Conservation (phyloP, 2,797 vertebrate genomes). For the Poeciliopsis turneri region DNA sequence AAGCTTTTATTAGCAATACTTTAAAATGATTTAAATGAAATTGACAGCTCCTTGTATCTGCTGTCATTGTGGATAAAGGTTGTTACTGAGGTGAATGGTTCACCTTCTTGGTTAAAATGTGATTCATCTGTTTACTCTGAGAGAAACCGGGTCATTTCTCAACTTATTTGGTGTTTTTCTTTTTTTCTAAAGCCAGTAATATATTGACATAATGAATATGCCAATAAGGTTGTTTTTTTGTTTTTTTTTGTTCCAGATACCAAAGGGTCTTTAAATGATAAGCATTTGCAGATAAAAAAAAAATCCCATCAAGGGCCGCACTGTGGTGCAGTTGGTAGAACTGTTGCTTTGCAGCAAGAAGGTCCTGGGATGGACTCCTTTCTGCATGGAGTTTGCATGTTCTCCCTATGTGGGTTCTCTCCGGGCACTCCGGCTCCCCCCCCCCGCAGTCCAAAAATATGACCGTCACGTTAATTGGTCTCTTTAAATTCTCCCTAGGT, state of each 20-base stretch:
- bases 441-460: too few species aligned
- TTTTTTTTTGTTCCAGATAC: background rate
- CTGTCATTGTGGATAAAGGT: slow-evolving; percentile 24
- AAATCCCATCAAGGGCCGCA: background rate
- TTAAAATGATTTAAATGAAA: slow-evolving; percentile 45
- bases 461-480: too few species aligned
- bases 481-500: too few species aligned
- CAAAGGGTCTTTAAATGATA: background rate
- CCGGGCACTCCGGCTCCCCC: too few species aligned
- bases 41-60: slow-evolving; percentile 17
- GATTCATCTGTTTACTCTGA: slow-evolving; percentile 49
- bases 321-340: too few species aligned
- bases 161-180: slow-evolving; percentile 17
- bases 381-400: too few species aligned
- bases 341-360: too few species aligned
- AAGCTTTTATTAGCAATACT: slow-evolving; percentile 15
- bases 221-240: background rate
- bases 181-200: slow-evolving; percentile 42
- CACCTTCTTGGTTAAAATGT: slow-evolving; percentile 55
- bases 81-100: slow-evolving; percentile 14
- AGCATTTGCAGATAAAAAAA: background rate
- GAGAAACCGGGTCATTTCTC: slow-evolving; percentile 34
- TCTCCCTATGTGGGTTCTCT: too few species aligned
- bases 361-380: too few species aligned
- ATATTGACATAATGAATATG: slow-evolving; percentile 49